These are phyloP conservation scores for Chloroceryle amazona DNA, from an alignment of 2,797 vertebrate species.

Conservation along the genomic window DNA sequence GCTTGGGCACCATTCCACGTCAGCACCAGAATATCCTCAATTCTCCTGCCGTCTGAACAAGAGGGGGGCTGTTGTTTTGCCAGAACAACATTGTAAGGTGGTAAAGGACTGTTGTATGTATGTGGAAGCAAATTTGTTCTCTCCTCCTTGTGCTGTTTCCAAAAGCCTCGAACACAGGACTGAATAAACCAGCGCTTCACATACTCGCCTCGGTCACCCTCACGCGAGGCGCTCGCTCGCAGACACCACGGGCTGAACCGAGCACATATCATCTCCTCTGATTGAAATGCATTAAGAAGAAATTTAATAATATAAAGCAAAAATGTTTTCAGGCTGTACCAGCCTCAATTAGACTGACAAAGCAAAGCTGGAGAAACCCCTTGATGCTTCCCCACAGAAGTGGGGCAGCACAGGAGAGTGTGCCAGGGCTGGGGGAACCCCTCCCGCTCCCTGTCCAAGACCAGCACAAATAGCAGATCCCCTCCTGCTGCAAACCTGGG, in stretches of 20 bases:
- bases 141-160: not conserved
- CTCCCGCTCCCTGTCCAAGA: too few relatives aligned
- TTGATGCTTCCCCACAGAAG: not conserved
- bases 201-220: accelerated
- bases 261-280: not conserved
- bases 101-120: not conserved
- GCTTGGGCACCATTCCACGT: not conserved
- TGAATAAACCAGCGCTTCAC: not conserved
- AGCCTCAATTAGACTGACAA: not conserved
- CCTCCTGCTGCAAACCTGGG: not conserved
- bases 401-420: too few relatives aligned
- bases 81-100: not conserved
- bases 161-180: not conserved
- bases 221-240: not conserved
- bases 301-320: not conserved
- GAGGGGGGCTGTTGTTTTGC: not conserved
- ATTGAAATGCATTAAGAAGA: not conserved
- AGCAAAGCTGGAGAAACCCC: not conserved
- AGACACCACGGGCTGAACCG: too few relatives aligned
- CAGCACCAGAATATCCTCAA: not conserved
- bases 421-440: too few relatives aligned
- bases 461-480: not conserved
- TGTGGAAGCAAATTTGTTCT: not conserved
- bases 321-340: not conserved
- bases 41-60: not conserved